These are phyloP conservation scores for Microhierax caerulescens DNA, from an alignment of 2,797 vertebrate species.

Conservation along the genomic window DNA sequence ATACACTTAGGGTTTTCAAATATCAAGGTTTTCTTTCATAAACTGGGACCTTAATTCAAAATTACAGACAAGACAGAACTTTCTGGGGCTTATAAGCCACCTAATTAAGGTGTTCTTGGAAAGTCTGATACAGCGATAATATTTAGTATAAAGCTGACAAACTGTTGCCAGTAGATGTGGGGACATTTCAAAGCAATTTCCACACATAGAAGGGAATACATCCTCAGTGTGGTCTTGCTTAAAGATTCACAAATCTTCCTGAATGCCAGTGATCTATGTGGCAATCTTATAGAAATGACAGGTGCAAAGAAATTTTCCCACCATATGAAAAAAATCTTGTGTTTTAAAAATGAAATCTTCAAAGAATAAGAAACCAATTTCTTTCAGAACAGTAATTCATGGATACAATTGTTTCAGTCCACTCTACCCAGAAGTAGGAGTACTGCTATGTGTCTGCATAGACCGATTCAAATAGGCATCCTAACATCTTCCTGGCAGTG, in stretches of 20 bases:
- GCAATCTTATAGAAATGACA: background rate
- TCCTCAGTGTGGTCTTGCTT: background rate
- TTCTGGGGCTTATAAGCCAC: background rate
- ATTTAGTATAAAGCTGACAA: background rate
- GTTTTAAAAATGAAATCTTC: background rate
- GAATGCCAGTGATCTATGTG: background rate
- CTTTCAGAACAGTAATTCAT: background rate
- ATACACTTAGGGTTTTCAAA: background rate
- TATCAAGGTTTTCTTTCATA: background rate
- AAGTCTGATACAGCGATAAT: background rate
- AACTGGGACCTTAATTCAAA: background rate
- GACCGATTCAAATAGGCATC: background rate
- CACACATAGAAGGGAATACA: background rate
- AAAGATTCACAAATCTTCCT: background rate
- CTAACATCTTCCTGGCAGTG: background rate
- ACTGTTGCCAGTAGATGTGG: background rate
- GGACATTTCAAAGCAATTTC: background rate
- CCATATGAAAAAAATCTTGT: background rate
- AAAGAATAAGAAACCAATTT: background rate
- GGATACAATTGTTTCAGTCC: background rate
- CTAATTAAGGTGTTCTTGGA: background rate
- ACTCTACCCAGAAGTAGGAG: background rate
- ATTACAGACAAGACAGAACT: background rate
- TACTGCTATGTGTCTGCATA: accelerated
- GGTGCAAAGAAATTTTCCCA: background rate